Evolutionary conservation across 2,888 invertebrate species (phyloP).

Genomic region (Scaptomyza parva): DNA sequence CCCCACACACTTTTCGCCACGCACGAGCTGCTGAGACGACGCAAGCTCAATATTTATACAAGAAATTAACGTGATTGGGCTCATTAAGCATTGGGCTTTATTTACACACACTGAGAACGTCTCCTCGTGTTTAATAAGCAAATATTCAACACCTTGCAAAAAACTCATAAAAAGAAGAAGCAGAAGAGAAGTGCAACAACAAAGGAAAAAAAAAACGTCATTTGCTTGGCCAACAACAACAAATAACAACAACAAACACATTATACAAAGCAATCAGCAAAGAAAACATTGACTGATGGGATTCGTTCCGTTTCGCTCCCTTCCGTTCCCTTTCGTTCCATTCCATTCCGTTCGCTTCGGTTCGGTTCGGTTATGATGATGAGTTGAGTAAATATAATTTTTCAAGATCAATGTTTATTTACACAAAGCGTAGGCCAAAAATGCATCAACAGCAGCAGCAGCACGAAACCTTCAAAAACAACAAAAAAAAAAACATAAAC

Average conservation of each 20-base stretch:
- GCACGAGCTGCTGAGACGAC: slow-evolving; percentile 72
- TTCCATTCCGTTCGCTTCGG: too few species aligned
- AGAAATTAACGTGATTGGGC: slow-evolving; percentile 80
- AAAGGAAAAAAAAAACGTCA: background rate
- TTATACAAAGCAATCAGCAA: slow-evolving; percentile 77
- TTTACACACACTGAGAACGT: slow-evolving; percentile 48
- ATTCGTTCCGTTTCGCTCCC: slow-evolving; percentile 48
- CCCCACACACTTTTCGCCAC: too few species aligned
- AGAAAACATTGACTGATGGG: slow-evolving; percentile 66
- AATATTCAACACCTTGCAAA: slow-evolving; percentile 74
- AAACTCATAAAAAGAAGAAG: slow-evolving; percentile 4
- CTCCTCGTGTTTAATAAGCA: slow-evolving; percentile 74
- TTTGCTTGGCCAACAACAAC: too few species aligned
- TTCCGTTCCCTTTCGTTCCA: too few species aligned
- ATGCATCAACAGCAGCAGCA: slow-evolving; percentile 59
- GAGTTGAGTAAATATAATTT: slow-evolving; percentile 78
- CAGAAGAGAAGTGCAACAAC: background rate
- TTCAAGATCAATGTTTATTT: slow-evolving; percentile 82
- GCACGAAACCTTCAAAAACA: slow-evolving; percentile 20
- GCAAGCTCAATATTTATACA: slow-evolving; percentile 54
- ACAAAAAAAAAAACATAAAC: too few species aligned
- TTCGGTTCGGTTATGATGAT: slow-evolving; percentile 52
- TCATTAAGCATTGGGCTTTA: slow-evolving; percentile 70
- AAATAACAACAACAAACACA: too few species aligned
- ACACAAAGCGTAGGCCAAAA: slow-evolving; percentile 61